Evolutionary conservation across 2,888 invertebrate species (phyloP).

Genomic region (Cetonia aurata): DNA sequence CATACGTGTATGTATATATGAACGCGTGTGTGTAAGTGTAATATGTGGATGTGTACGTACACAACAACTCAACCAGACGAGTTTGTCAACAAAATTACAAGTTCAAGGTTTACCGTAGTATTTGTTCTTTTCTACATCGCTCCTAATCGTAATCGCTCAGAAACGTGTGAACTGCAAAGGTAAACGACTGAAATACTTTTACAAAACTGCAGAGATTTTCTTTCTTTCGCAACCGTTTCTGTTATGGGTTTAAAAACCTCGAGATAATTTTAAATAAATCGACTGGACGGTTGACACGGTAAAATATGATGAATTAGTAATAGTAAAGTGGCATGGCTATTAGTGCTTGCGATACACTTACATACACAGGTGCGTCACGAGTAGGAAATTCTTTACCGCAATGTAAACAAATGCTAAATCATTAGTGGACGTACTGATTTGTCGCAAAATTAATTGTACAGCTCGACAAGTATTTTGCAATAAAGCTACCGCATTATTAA

Average conservation of each 20-base stretch:
- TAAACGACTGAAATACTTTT: constrained; percentile 39
- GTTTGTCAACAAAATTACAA: constrained; percentile 42
- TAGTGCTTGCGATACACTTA: constrained; percentile 17
- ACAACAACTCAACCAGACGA: constrained; percentile 31
- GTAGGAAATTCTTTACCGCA: no score
- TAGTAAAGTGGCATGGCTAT: constrained; percentile 15
- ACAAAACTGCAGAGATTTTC: constrained; percentile 40
- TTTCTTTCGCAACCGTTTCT: constrained; percentile 25
- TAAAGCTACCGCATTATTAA: no score
- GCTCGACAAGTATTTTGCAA: no score
- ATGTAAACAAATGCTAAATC: no score
- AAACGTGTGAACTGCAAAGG: constrained; percentile 40
- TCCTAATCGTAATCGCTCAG: constrained; percentile 36
- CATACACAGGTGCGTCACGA: constrained; percentile 1
- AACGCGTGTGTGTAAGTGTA: neutral
- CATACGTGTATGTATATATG: neutral
- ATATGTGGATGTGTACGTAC: constrained; percentile 4
- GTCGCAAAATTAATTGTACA: no score
- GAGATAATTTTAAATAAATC: constrained; percentile 33
- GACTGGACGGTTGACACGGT: constrained; percentile 11
- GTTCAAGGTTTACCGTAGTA: constrained; percentile 39
- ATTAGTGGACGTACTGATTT: no score
- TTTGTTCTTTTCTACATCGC: constrained; percentile 33
- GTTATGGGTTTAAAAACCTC: constrained; percentile 40
- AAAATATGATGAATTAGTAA: constrained; percentile 24